These are phyloP conservation scores for Eucidaris tribuloides DNA, from an alignment of 35 echinoderm and acorn worm species.

Conservation along the genomic window DNA sequence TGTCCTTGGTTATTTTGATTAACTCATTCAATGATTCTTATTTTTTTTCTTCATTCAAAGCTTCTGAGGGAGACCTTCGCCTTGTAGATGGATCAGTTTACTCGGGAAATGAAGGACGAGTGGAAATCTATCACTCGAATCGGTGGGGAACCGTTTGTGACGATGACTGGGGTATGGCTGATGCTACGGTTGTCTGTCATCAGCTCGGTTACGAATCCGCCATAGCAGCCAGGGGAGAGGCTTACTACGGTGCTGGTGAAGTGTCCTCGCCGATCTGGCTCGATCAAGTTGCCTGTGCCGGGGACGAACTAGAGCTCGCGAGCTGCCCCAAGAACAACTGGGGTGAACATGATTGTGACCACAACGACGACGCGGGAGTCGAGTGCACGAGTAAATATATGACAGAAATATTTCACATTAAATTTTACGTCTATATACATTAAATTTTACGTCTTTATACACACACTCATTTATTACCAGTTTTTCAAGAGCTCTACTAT, in stretches of 20 bases:
- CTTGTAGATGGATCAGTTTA: too few species aligned
- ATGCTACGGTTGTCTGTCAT: conserved; percentile 21
- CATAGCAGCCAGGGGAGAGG: background rate
- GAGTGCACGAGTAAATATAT: too few species aligned
- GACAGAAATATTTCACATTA: too few species aligned
- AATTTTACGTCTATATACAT: too few species aligned
- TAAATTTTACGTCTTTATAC: too few species aligned
- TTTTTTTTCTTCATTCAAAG: too few species aligned
- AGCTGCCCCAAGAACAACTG: conserved; percentile 3
- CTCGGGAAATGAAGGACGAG: conserved; percentile 22
- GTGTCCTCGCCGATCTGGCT: conserved; percentile 14
- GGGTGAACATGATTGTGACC: conserved; percentile 19
- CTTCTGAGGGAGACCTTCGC: too few species aligned
- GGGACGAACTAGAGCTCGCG: conserved; percentile 5
- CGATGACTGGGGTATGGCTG: conserved; percentile 22
- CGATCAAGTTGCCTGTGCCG: conserved; percentile 23
- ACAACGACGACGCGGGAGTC: conserved; percentile 80
- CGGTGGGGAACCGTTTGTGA: conserved; percentile 38
- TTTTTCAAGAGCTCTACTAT: too few species aligned
- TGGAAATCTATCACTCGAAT: background rate
- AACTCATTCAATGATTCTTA: too few species aligned
- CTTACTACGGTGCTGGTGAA: background rate
- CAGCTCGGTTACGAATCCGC: conserved; percentile 26
- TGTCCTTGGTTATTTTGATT: too few species aligned
- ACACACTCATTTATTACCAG: too few species aligned